These are phyloP conservation scores for Neodontobutis hainanensis DNA, from an alignment of 2,113 vertebrate genomes.

Conservation along the genomic window DNA sequence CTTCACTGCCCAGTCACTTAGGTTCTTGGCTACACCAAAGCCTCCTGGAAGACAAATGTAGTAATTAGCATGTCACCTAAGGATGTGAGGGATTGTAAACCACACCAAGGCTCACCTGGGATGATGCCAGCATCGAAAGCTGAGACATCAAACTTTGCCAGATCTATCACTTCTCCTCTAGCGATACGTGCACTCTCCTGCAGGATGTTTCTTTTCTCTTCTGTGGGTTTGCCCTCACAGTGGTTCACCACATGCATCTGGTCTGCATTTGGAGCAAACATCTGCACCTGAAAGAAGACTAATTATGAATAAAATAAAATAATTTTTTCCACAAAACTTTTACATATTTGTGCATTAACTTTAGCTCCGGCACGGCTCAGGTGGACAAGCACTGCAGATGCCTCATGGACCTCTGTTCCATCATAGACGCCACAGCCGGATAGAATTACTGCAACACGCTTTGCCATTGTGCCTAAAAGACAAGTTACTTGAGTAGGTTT, in stretches of 20 bases:
- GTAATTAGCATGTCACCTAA: not conserved
- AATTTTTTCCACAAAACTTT: not conserved
- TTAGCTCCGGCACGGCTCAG: conserved; percentile 86
- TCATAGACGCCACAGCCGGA: conserved; percentile 87
- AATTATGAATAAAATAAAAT: not conserved
- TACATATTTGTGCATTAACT: conserved; percentile 65
- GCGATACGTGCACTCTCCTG: conserved; percentile 93
- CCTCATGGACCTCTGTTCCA: conserved; percentile 86
- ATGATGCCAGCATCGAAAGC: conserved; percentile 89
- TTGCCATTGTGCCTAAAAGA: conserved; percentile 74
- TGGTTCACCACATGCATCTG: conserved; percentile 97
- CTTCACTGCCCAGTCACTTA: conserved; percentile 85
- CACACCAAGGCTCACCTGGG: conserved; percentile 76
- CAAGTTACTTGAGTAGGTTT: not conserved
- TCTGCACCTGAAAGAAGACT: conserved; percentile 79
- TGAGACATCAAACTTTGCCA: conserved; percentile 79
- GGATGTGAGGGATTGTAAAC: too few species aligned
- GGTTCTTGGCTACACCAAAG: conserved; percentile 94
- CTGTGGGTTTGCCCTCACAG: conserved; percentile 85
- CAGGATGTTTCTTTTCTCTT: conserved; percentile 89
- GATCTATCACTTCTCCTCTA: conserved; percentile 86
- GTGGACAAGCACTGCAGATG: conserved; percentile 85
- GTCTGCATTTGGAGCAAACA: conserved; percentile 88
- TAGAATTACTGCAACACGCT: conserved; percentile 84
- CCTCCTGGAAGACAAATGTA: conserved; percentile 72